Evolutionary conservation across 2,888 invertebrate genomes (phyloP).

Genomic region (Linyphia triangularis): DNA sequence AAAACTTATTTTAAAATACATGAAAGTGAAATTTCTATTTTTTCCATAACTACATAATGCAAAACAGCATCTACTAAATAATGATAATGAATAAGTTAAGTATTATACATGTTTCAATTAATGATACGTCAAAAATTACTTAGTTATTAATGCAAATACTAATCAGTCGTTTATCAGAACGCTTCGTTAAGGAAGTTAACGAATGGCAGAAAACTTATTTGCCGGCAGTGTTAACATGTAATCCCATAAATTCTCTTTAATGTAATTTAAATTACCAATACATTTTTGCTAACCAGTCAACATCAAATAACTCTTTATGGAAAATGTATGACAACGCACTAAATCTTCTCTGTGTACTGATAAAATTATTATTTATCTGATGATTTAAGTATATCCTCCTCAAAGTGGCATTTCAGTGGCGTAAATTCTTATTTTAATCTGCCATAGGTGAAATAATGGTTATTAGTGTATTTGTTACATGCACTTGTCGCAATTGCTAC

Average conservation of each 20-base stretch:
- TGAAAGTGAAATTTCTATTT: too few relatives aligned
- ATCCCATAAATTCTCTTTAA: neutral
- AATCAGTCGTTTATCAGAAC: too few relatives aligned
- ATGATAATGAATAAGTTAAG: too few relatives aligned
- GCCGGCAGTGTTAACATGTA: neutral
- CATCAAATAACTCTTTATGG: neutral
- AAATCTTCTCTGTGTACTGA: neutral
- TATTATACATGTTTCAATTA: too few relatives aligned
- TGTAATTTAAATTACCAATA: neutral
- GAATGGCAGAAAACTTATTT: too few relatives aligned
- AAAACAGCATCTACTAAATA: too few relatives aligned
- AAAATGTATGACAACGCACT: neutral
- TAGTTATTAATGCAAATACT: too few relatives aligned
- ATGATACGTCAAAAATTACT: too few relatives aligned
- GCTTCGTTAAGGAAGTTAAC: too few relatives aligned
- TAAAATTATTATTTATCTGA: neutral
- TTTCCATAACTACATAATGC: too few relatives aligned
- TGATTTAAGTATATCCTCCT: neutral
- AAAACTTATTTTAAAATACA: too few relatives aligned
- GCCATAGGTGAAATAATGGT: neutral
- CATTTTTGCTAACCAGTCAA: neutral
- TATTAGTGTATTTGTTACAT: neutral
- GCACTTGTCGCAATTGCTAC: neutral
- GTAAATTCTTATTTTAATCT: neutral
- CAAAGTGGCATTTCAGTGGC: neutral